phyloP scores from a whole-genome alignment of 2,797 vertebrate species.

The Geotrypetes seraphini region DNA sequence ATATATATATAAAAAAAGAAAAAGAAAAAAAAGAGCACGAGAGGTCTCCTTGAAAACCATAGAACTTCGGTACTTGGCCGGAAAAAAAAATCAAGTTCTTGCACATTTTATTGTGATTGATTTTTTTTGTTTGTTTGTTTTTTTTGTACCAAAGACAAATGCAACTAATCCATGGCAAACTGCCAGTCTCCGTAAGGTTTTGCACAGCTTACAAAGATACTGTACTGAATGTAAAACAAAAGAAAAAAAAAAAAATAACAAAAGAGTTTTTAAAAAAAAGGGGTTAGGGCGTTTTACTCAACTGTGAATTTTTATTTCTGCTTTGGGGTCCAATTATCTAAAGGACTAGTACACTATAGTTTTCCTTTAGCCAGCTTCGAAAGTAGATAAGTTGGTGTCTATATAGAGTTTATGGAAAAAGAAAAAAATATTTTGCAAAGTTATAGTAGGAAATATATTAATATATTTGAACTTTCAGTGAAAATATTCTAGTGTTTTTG shows the following conservation, averaged over 20 bases:
- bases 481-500: conserved; percentile 63
- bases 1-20: conserved; percentile 32
- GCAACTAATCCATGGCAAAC: conserved; percentile 96
- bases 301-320: conserved; percentile 99
- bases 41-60: conserved; percentile 92
- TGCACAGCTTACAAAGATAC: conserved; percentile 99
- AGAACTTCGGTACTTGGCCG: conserved; percentile 76
- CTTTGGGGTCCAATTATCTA: conserved; percentile 98
- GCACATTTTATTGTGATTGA: conserved; percentile 92
- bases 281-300: conserved; percentile 92
- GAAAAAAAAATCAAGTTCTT: conserved; percentile 80
- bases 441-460: conserved; percentile 66
- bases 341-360: conserved; percentile 85
- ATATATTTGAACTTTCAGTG: conserved; percentile 70
- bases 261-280: conserved; percentile 46
- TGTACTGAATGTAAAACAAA: conserved; percentile 97
- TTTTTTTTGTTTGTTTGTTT: conserved; percentile 96
- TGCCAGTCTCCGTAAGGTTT: conserved; percentile 99
- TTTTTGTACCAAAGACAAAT: conserved; percentile 99
- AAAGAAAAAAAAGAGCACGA: conserved; percentile 55
- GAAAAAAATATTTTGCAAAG: conserved; percentile 63
- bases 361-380: conserved; percentile 71
- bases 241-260: conserved; percentile 16
- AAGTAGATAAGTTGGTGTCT: conserved; percentile 70
- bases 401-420: conserved; percentile 58